Percentiles rank a stretch among this genome's conserved stretches.
These are phyloP conservation scores for Scaptodrosophila lebanonensis DNA, from an alignment of 1,140 invertebrate species.

Conservation along the genomic window DNA sequence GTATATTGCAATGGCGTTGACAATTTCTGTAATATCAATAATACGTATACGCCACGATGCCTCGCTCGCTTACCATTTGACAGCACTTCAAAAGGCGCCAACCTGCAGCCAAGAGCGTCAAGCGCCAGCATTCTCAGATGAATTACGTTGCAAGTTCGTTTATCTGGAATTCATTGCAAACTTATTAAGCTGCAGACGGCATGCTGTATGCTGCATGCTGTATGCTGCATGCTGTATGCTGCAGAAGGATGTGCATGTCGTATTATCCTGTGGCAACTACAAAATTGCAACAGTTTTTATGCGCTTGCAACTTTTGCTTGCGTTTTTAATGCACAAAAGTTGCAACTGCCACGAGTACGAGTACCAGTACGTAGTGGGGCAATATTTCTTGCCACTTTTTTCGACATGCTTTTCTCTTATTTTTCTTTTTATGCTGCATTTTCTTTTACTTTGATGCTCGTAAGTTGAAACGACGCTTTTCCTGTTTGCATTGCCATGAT, in stretches of 20 bases:
- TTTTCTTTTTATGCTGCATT: conserved; percentile 18
- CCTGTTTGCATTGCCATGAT: conserved; percentile 68
- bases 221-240: too few relatives aligned
- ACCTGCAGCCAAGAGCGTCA: too few relatives aligned
- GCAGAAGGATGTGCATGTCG: neutral
- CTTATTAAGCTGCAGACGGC: conserved; percentile 38
- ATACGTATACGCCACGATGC: too few relatives aligned
- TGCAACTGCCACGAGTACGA: conserved; percentile 14
- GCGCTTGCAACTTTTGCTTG: conserved; percentile 68
- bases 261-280: conserved; percentile 57
- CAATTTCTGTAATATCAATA: too few relatives aligned
- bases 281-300: conserved; percentile 73
- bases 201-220: too few relatives aligned
- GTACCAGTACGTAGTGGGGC: conserved; percentile 14
- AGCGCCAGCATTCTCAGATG: conserved; percentile 15
- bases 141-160: conserved; percentile 28
- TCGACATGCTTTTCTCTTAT: too few relatives aligned
- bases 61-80: too few relatives aligned
- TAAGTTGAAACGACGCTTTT: conserved; percentile 45
- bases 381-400: conserved; percentile 28
- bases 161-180: conserved; percentile 35
- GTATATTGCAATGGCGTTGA: too few relatives aligned
- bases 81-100: too few relatives aligned
- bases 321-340: conserved; percentile 65
- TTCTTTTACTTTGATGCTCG: conserved; percentile 16